phyloP scores from a whole-genome alignment of 2,797 vertebrate genomes.

The Atherinosoma microstoma region DNA sequence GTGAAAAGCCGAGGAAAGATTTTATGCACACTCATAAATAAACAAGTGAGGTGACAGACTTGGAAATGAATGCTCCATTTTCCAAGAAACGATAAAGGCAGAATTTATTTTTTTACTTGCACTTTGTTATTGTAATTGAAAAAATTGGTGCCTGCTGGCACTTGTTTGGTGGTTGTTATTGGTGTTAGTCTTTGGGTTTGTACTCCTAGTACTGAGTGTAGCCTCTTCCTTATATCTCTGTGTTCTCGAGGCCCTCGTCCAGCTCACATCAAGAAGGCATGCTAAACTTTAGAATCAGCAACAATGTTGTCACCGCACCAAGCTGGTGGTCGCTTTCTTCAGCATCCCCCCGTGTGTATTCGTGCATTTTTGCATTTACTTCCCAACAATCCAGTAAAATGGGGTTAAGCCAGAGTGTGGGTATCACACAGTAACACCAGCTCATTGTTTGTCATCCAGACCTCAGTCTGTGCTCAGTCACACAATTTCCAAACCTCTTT shows the following conservation, averaged over 20 bases:
- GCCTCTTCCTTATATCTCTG: conserved; percentile 7
- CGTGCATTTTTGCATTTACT: conserved; percentile 30
- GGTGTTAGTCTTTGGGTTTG: background rate
- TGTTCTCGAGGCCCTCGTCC: conserved; percentile 23
- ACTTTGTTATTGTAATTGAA: conserved; percentile 12
- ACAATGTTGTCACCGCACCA: conserved; percentile 13
- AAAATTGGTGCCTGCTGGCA: background rate
- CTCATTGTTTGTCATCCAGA: conserved; percentile 44
- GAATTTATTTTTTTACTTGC: conserved; percentile 16
- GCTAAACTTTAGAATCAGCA: conserved; percentile 39
- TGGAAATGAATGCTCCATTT: conserved; percentile 34
- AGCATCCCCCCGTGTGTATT: conserved; percentile 3
- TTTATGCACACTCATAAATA: conserved; percentile 42
- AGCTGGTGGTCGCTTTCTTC: conserved; percentile 14
- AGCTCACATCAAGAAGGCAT: conserved; percentile 39
- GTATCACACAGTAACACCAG: conserved; percentile 40
- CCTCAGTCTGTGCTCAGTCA: no score
- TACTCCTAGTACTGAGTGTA: background rate
- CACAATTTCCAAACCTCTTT: background rate
- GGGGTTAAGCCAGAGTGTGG: conserved; percentile 52
- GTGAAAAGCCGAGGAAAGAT: conserved; percentile 25
- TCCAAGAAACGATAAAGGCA: background rate
- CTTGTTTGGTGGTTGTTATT: background rate
- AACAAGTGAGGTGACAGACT: conserved; percentile 36
- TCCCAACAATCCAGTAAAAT: conserved; percentile 21